These are phyloP conservation scores for Tetropium fuscum DNA, from an alignment of 2,888 invertebrate species.

Conservation along the genomic window DNA sequence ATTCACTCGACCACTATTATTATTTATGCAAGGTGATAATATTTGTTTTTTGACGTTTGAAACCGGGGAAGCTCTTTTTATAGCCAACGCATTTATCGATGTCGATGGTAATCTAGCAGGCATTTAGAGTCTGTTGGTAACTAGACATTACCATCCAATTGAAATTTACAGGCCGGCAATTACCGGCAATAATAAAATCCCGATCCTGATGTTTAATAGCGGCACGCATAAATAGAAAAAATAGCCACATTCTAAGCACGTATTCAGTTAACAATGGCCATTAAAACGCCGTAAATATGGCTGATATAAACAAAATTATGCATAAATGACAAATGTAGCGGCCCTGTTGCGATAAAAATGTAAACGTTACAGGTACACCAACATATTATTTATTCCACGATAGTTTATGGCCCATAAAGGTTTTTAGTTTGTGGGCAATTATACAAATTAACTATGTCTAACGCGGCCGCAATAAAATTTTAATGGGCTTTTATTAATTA, in stretches of 20 bases:
- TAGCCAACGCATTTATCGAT: too few relatives aligned
- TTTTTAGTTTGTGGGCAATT: constrained; percentile 62
- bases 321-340: constrained; percentile 57
- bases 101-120: too few relatives aligned
- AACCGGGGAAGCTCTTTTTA: too few relatives aligned
- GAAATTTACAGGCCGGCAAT: constrained; percentile 2
- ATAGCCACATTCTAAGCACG: constrained; percentile 48
- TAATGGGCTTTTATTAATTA: constrained; percentile 60
- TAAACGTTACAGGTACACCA: constrained; percentile 56
- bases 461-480: constrained; percentile 50
- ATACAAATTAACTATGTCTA: constrained; percentile 62
- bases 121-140: too few relatives aligned
- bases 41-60: too few relatives aligned
- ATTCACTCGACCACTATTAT: too few relatives aligned
- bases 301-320: constrained; percentile 52
- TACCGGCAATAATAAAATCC: constrained; percentile 28
- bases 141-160: too few relatives aligned
- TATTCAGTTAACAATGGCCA: constrained; percentile 51
- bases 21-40: too few relatives aligned
- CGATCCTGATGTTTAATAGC: constrained; percentile 21
- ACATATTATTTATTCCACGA: constrained; percentile 61
- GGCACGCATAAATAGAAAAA: constrained; percentile 34
- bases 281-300: constrained; percentile 51
- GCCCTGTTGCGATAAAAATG: constrained; percentile 57
- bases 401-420: constrained; percentile 61